Evolutionary conservation across 2,113 vertebrate species (phyloP).

Genomic region (Camelus bactrianus): DNA sequence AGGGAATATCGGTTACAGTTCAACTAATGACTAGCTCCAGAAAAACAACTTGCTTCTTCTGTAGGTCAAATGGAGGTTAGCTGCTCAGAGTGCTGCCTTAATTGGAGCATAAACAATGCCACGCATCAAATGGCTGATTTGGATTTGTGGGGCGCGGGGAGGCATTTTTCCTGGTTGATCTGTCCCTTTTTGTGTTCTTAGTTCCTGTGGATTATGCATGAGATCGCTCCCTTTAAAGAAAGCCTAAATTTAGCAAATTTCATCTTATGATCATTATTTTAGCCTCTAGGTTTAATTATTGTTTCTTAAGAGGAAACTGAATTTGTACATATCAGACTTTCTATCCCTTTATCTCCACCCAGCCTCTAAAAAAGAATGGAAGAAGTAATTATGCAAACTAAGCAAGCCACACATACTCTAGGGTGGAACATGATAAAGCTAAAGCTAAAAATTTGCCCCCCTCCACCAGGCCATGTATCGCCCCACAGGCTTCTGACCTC

Average conservation of each 20-base stretch:
- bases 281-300: conserved; percentile 5
- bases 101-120: conserved; percentile 87
- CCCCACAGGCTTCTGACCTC: background rate
- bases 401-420: background rate
- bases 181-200: conserved; percentile 34
- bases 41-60: conserved; percentile 85
- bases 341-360: background rate
- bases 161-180: conserved; percentile 33
- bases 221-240: background rate
- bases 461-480: background rate
- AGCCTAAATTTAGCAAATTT: conserved; percentile 8
- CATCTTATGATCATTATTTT: conserved; percentile 40
- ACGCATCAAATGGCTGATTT: conserved; percentile 83
- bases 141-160: conserved; percentile 72
- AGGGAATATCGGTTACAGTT: conserved; percentile 88
- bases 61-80: conserved; percentile 89
- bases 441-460: conserved; percentile 29
- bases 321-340: conserved; percentile 33
- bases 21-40: conserved; percentile 88
- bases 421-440: conserved; percentile 26
- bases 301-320: conserved; percentile 44
- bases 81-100: conserved; percentile 87
- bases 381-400: conserved; percentile 7
- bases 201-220: background rate
- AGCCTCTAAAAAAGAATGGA: conserved; percentile 1